Evolutionary conservation across 2,888 invertebrate genomes (phyloP), one percentile per base, ranked within the genome.

Genomic region (Anarsia innoxiella): DNA sequence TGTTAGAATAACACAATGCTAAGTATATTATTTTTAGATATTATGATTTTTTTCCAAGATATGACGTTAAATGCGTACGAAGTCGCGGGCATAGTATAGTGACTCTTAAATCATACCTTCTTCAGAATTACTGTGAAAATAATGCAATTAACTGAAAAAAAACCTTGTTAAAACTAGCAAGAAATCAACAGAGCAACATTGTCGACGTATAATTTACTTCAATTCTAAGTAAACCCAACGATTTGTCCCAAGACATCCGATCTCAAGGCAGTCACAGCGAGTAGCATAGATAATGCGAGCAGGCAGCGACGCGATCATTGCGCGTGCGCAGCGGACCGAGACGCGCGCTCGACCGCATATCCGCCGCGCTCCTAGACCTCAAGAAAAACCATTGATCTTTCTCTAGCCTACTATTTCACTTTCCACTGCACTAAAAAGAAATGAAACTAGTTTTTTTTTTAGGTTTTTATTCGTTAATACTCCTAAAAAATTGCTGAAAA

Each of bases 311-410:
- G 66, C 63, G 71, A 68, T 66, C 73, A 69, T 67, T 64, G 73
- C 66, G 72, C 73, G 49, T 37, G 63, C 66, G 73, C 82, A 76
- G 42, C 80, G 63, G 59, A 71, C 63, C 77, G 69, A 47, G 66
- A 67, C 77, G 65, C 23, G 65, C 80, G 65, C 74, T 80, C 83
- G 75, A 80, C 82, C 83, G 79, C 70, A 80, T 65, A 78, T 83
- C 83, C 83, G 83, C 69, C 60, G 66, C 64, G n/a, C n/a, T n/a
- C 56, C 19, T 19, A 61, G 65, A 57, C 62, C 65, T 75, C 76
- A 40, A 44, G 46, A 43, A 39, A 42, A 42, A 40, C 41, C 38
- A 43, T 40, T 38, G 37, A 40, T 49, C 41, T 46, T 42, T 41
- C 39, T 43, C 39, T 47, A 27, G 36, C 37, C 39, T 40, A 41